These are phyloP conservation scores for Acipenser ruthenus DNA, from an alignment of 2,797 vertebrate genomes.

Conservation along the genomic window DNA sequence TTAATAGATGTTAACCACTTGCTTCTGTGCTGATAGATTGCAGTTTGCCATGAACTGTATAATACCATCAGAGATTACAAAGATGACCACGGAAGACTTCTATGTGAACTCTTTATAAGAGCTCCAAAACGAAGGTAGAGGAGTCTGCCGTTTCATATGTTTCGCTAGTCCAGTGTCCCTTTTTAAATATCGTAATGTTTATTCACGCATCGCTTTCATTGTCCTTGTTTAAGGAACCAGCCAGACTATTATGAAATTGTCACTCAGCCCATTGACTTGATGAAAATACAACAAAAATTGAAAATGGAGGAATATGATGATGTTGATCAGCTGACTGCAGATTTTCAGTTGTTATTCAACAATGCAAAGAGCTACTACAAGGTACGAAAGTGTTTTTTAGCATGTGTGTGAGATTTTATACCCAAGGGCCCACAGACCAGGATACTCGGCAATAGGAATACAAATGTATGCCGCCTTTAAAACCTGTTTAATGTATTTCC, in stretches of 20 bases:
- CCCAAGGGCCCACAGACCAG: background rate
- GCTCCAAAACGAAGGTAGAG: slow-evolving; percentile 88
- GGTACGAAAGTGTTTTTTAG: slow-evolving; percentile 49
- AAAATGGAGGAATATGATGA: slow-evolving; percentile 99
- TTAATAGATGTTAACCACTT: no score
- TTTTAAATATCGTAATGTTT: no score
- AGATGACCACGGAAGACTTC: slow-evolving; percentile 89
- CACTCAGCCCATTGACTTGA: slow-evolving; percentile 96
- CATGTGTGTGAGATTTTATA: background rate
- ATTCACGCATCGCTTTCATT: background rate
- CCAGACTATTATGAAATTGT: slow-evolving; percentile 98
- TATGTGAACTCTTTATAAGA: slow-evolving; percentile 94
- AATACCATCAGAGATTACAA: slow-evolving; percentile 96
- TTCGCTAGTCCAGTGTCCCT: no score
- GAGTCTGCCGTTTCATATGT: no score
- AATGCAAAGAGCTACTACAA: slow-evolving; percentile 96
- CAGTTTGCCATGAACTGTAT: slow-evolving; percentile 94
- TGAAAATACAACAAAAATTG: slow-evolving; percentile 98
- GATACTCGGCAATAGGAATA: background rate
- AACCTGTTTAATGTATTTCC: background rate
- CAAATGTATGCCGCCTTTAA: background rate
- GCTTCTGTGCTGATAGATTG: slow-evolving; percentile 62
- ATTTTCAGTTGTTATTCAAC: slow-evolving; percentile 93
- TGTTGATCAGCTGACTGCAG: slow-evolving; percentile 83
- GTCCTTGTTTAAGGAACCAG: slow-evolving; percentile 70